Percentiles rank a stretch among this genome's conserved stretches.
Evolutionary conservation across 2,113 vertebrate genomes (phyloP).

Genomic region (Clupea harengus): DNA sequence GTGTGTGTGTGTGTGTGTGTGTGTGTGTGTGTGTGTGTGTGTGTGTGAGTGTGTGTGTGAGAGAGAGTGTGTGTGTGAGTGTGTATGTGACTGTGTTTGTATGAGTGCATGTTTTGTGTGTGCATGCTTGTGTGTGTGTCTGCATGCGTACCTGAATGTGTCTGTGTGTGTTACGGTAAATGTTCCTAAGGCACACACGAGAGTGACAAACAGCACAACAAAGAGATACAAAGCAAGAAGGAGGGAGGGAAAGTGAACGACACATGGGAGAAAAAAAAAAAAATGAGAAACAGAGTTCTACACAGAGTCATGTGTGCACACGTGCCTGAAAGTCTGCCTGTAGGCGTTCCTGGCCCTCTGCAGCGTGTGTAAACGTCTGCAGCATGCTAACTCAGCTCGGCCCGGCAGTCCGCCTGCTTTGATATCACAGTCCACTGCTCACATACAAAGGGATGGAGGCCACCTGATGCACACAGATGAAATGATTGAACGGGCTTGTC

Average conservation of each 20-base stretch:
- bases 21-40: constrained; percentile 19
- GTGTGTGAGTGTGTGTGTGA: constrained; percentile 9
- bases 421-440: constrained; percentile 45
- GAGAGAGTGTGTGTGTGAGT: background rate
- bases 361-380: background rate
- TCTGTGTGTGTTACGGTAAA: background rate
- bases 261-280: background rate
- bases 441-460: constrained; percentile 42
- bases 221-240: too few relatives aligned
- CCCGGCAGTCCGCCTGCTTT: background rate
- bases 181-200: background rate
- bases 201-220: background rate
- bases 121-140: background rate
- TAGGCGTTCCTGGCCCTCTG: background rate
- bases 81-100: constrained; percentile 16
- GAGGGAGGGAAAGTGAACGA: background rate
- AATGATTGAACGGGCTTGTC: constrained; percentile 60
- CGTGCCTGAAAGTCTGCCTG: constrained; percentile 3
- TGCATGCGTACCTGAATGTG: background rate
- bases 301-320: background rate
- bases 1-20: constrained; percentile 27
- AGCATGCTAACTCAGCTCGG: background rate
- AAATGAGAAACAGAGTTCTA: background rate
- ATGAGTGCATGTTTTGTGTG: constrained; percentile 17
- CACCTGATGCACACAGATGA: constrained; percentile 43